Evolutionary conservation across 2,113 vertebrate species (phyloP), one percentile per base, ranked within the genome.

Genomic region (Chunga burmeisteri): DNA sequence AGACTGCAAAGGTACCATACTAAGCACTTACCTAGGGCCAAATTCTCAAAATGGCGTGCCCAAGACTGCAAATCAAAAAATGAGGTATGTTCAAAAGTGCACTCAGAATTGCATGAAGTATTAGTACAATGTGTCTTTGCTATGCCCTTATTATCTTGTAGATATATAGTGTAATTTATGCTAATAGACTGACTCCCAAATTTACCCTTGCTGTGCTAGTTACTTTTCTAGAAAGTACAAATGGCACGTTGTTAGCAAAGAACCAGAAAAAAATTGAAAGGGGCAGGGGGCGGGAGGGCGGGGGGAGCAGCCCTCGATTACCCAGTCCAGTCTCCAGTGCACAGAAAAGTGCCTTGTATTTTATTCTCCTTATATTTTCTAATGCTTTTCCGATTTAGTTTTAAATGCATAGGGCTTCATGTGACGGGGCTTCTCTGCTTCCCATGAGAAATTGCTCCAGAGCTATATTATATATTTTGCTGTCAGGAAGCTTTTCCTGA

Each of bases 201-300:
- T 97, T 97, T 92, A 96, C 95, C 97, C 95, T 97, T 97, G 96
- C 86, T 88, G 42, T 66, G 94, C 85, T 97, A 96, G 88, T 93
- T 96, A 94, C 95, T 94, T 95, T 84, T 96, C 84, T 67, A 94
- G 93, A 95, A 95, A 96, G 89, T 93, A 92, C 52, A 96, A 86
- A 61, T 84, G 77, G 47, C 68, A 92, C 53, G 67, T 2, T 36
- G 50, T 34, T 93, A 95, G 20, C 58, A 77, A 94, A 96, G 93
- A 86, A 90, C 36, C 34, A 75, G 53, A 66, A 92, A 95, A 88
- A 70, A 46, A 18, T 1, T 44, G 26, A 66, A 91, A 93, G 56
- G 38, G 38, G 38, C 38, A 38, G 38, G 38, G 38, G 38, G 38
- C 38, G 38, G 38, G 49, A 81, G 36, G n/a, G 40, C 3, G 11